phyloP scores from a whole-genome alignment of 2,888 invertebrate species.

The Drosophila picticornis region DNA sequence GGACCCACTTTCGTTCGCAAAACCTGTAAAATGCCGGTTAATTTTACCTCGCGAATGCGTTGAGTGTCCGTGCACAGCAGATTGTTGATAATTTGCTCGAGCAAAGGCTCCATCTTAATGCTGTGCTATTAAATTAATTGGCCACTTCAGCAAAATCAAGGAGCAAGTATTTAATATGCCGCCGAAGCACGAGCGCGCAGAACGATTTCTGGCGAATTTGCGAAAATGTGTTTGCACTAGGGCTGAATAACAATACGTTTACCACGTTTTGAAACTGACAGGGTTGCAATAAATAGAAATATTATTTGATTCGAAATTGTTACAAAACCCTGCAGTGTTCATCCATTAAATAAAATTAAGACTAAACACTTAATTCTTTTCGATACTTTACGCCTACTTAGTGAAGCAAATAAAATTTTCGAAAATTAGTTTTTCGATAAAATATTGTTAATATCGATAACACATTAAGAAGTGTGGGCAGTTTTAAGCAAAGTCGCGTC shows the following conservation, averaged over 20 bases:
- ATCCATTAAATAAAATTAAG: not conserved
- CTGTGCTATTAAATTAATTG: slow-evolving; percentile 8
- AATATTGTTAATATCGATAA: not conserved
- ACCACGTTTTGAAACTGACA: slow-evolving; percentile 45
- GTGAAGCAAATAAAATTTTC: not conserved
- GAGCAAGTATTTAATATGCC: slow-evolving; percentile 27
- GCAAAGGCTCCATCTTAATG: slow-evolving; percentile 72
- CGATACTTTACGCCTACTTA: not conserved
- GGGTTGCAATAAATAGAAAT: slow-evolving; percentile 31
- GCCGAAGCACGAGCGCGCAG: slow-evolving; percentile 36
- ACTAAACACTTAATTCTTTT: too few relatives aligned
- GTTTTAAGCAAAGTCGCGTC: not conserved
- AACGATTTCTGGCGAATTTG: slow-evolving; percentile 24
- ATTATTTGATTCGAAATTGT: not conserved
- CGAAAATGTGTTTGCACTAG: slow-evolving; percentile 35
- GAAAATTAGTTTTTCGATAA: slow-evolving; percentile 7
- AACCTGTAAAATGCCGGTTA: slow-evolving; percentile 3
- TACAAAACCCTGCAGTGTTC: not conserved
- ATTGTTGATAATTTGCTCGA: slow-evolving; percentile 88
- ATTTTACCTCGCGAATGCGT: slow-evolving; percentile 87
- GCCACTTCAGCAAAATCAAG: slow-evolving; percentile 6
- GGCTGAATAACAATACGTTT: slow-evolving; percentile 16
- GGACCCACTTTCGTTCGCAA: slow-evolving; percentile 1
- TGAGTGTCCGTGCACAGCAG: slow-evolving; percentile 87
- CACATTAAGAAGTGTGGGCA: slow-evolving; percentile 37